Evolutionary conservation across 2,888 invertebrate species (phyloP).

Genomic region (Drosophila sordidula): DNA sequence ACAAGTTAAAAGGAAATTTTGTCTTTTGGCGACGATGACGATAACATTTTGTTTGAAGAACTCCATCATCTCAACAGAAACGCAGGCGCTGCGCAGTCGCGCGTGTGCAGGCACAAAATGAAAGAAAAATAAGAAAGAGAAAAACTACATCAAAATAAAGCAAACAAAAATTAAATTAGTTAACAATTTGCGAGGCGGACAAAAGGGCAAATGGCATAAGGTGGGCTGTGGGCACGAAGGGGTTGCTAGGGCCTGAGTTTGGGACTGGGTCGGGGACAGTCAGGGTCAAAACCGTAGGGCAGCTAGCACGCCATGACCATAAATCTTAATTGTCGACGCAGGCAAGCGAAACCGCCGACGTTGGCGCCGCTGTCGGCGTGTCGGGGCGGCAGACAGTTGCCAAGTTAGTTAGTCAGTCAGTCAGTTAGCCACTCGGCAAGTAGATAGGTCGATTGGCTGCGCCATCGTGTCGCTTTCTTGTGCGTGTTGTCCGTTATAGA

Average conservation of each 20-base stretch:
- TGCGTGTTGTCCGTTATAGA: background rate
- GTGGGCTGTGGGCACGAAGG: constrained; percentile 23
- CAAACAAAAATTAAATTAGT: constrained; percentile 54
- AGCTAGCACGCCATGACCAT: constrained; percentile 73
- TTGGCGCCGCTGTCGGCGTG: constrained; percentile 28
- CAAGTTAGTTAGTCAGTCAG: constrained; percentile 30
- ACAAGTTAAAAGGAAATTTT: constrained; percentile 61
- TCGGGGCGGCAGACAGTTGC: constrained; percentile 16
- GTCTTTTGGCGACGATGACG: constrained; percentile 33
- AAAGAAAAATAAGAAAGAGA: constrained; percentile 18
- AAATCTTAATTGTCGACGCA: constrained; percentile 76
- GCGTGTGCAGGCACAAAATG: constrained; percentile 43
- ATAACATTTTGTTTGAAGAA: constrained; percentile 19
- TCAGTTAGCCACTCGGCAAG: constrained; percentile 20
- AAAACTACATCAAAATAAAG: constrained; percentile 14
- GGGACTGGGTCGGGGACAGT: constrained; percentile 13
- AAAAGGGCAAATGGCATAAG: constrained; percentile 17
- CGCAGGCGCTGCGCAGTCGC: constrained; percentile 60
- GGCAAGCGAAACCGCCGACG: constrained; percentile 67
- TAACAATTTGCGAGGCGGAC: constrained; percentile 45
- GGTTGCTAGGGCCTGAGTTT: constrained; percentile 27
- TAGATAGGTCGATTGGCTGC: constrained; percentile 6
- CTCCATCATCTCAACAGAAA: background rate
- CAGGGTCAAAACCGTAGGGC: constrained; percentile 57
- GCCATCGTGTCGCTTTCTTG: background rate